Evolutionary conservation across 2,797 vertebrate genomes (phyloP).

Genomic region (Cottoperca gobio): DNA sequence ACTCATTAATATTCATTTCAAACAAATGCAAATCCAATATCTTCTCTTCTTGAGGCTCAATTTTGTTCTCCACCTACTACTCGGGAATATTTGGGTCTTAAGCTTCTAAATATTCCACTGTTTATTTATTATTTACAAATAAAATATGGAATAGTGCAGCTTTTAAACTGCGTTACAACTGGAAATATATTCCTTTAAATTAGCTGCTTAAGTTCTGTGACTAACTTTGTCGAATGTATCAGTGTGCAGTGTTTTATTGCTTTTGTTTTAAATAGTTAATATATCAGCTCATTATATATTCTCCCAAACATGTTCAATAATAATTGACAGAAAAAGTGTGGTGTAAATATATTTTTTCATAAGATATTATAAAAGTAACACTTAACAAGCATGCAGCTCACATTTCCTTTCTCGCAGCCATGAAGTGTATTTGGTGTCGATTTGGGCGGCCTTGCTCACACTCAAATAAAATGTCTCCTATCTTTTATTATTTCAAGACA

Average conservation of each 20-base stretch:
- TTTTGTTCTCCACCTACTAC: background rate
- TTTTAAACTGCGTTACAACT: background rate
- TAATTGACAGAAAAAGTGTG: background rate
- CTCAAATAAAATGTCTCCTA: slow-evolving; percentile 73
- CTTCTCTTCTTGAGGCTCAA: background rate
- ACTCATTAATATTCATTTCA: background rate
- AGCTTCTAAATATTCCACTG: background rate
- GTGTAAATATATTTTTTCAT: background rate
- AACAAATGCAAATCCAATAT: background rate
- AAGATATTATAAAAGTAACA: slow-evolving; percentile 3
- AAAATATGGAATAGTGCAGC: background rate
- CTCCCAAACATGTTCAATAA: background rate
- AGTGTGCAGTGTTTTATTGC: background rate
- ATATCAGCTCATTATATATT: background rate
- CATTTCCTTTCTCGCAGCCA: background rate
- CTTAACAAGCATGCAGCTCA: background rate
- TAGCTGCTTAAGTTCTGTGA: background rate
- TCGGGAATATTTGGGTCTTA: background rate
- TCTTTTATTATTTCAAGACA: slow-evolving; percentile 84
- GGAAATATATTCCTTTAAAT: background rate
- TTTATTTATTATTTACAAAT: background rate
- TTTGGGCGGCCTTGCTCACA: slow-evolving; percentile 45
- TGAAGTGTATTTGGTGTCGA: slow-evolving; percentile 17
- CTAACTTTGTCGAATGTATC: background rate
- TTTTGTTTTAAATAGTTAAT: background rate